Conservation (phyloP, 30 jellyfish, hydroid and myxozoan species). For the Hydractinia symbiolongicarpus region DNA sequence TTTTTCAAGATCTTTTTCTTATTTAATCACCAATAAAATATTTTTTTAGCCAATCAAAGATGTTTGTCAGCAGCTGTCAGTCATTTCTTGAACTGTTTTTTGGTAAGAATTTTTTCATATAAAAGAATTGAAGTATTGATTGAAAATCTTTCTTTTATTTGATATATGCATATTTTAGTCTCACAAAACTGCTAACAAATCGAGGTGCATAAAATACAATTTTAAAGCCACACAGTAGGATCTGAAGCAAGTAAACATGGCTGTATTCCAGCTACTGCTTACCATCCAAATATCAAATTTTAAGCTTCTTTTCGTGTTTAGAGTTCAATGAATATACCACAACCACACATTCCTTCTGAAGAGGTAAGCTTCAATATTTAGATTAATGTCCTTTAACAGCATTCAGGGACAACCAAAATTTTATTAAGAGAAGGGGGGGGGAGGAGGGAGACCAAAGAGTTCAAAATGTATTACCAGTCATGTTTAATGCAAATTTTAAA, state of each 20-base stretch:
- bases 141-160: no score
- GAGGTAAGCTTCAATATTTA: slow-evolving; percentile 43
- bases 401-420: neutral
- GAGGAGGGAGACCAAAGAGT: no score
- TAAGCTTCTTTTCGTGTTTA: slow-evolving; percentile 7
- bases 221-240: no score
- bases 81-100: slow-evolving; percentile 83
- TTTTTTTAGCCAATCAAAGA: slow-evolving; percentile 61
- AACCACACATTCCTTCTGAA: slow-evolving; percentile 90
- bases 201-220: no score
- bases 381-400: neutral
- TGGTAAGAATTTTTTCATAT: slow-evolving; percentile 58
- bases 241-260: no score
- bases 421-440: neutral
- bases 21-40: neutral
- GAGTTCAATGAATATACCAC: slow-evolving; percentile 82
- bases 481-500: no score
- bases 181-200: no score
- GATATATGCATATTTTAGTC: no score
- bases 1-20: neutral
- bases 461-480: no score
- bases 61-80: slow-evolving; percentile 83
- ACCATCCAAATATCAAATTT: no score
- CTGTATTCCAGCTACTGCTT: no score
- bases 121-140: no score